phyloP scores from a whole-genome alignment of 2,113 vertebrate genomes.

The Erinaceus europaeus region DNA sequence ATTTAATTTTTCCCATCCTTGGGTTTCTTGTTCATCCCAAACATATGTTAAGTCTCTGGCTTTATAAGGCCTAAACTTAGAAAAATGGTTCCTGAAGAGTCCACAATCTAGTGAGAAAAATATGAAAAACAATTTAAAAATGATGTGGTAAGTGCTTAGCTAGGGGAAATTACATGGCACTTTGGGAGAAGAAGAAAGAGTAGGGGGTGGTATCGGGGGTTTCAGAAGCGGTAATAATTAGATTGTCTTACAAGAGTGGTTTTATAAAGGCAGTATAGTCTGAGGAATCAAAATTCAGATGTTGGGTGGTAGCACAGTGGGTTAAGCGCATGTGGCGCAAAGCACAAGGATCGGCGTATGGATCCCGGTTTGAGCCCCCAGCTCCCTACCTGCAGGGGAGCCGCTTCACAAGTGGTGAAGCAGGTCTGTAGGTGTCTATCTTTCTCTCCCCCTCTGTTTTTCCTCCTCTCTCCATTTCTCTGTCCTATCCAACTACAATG shows the following conservation, averaged over 20 bases:
- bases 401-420: no score
- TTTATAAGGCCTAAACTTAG: neutral
- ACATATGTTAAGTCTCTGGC: constrained; percentile 48
- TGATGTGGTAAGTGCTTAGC: neutral
- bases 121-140: neutral
- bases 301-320: no score
- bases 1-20: constrained; percentile 37
- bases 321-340: no score
- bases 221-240: neutral
- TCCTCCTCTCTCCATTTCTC: no score
- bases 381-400: no score
- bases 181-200: neutral
- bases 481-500: no score
- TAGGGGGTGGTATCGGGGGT: neutral
- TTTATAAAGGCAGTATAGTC: neutral
- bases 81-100: constrained; percentile 15
- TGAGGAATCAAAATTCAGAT: constrained; percentile 10
- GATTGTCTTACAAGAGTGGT: neutral
- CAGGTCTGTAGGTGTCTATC: no score
- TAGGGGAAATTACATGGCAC: constrained; percentile 3
- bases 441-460: no score
- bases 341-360: no score
- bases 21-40: constrained; percentile 32
- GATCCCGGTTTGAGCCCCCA: no score
- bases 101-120: constrained; percentile 21